phyloP scores from a whole-genome alignment of 2,888 invertebrate species.

The Scaptomyza flava region DNA sequence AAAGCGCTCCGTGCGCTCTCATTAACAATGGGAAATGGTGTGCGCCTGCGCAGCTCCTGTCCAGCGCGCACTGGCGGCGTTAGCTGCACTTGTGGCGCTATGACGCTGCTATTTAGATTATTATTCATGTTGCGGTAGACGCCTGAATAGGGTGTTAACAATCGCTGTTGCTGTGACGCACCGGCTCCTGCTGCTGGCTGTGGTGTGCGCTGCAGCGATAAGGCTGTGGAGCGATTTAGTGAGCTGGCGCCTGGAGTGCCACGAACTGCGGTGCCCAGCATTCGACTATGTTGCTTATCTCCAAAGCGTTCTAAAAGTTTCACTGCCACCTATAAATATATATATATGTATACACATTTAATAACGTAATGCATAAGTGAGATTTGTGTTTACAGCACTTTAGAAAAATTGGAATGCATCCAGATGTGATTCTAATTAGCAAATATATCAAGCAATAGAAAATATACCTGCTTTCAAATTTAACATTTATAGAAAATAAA shows the following conservation, averaged over 20 bases:
- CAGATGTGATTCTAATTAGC: neutral
- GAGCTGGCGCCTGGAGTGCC: constrained; percentile 19
- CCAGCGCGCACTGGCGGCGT: constrained; percentile 40
- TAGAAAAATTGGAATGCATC: neutral
- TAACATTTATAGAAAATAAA: neutral
- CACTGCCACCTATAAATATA: constrained; percentile 78
- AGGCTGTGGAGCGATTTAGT: constrained; percentile 28
- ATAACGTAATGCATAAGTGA: neutral
- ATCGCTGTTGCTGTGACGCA: constrained; percentile 30
- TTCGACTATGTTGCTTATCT: constrained; percentile 72
- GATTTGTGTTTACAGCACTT: neutral
- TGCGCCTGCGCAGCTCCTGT: constrained; percentile 79
- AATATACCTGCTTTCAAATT: neutral
- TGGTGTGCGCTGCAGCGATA: constrained; percentile 36
- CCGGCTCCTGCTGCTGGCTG: constrained; percentile 2
- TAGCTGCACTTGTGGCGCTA: constrained; percentile 29
- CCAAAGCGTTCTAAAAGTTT: constrained; percentile 83
- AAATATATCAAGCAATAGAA: neutral
- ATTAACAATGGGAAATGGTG: constrained; percentile 84
- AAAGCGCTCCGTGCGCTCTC: constrained; percentile 90
- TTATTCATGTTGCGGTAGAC: constrained; percentile 59
- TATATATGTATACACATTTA: neutral
- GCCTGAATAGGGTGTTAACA: constrained; percentile 51
- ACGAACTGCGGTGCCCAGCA: constrained; percentile 18
- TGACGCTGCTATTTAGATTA: constrained; percentile 48